These are phyloP conservation scores for Spongia lamella DNA, from an alignment of 37 sponge, comb jelly and placozoan genomes.

Conservation along the genomic window DNA sequence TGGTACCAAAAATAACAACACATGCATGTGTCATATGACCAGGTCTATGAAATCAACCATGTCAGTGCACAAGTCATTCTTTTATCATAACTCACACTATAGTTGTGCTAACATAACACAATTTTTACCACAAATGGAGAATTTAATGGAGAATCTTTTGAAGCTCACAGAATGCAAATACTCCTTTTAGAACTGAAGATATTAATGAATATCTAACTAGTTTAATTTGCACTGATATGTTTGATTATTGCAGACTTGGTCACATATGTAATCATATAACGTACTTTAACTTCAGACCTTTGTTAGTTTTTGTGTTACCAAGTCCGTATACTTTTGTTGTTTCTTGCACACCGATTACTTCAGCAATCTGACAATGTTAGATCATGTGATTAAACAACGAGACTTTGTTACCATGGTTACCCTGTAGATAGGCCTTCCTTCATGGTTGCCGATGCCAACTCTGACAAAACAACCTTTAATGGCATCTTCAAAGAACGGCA, in stretches of 20 bases:
- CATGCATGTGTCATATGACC: neutral
- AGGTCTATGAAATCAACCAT: neutral
- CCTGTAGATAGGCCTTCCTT: slow-evolving; percentile 90
- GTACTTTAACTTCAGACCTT: slow-evolving; percentile 79
- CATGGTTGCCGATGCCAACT: slow-evolving; percentile 93
- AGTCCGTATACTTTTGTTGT: slow-evolving; percentile 87
- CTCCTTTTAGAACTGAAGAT: too few species aligned
- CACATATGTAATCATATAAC: too few species aligned
- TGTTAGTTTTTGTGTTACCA: slow-evolving; percentile 85
- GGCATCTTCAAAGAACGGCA: slow-evolving; percentile 93
- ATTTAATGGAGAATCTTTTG: too few species aligned
- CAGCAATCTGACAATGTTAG: slow-evolving; percentile 71
- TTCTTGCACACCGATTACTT: slow-evolving; percentile 81
- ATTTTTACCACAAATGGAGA: too few species aligned
- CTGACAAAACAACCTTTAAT: slow-evolving; percentile 86
- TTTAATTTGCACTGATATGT: too few species aligned
- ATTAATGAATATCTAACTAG: too few species aligned
- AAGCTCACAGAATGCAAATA: too few species aligned
- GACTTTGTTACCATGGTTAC: slow-evolving; percentile 32
- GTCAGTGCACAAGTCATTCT: neutral
- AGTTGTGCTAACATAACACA: too few species aligned
- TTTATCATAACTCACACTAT: too few species aligned
- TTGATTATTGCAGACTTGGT: too few species aligned
- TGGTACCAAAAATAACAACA: neutral
- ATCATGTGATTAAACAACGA: neutral